These are phyloP conservation scores for Ginglymostoma cirratum DNA, from an alignment of 2,113 vertebrate species.

Conservation along the genomic window DNA sequence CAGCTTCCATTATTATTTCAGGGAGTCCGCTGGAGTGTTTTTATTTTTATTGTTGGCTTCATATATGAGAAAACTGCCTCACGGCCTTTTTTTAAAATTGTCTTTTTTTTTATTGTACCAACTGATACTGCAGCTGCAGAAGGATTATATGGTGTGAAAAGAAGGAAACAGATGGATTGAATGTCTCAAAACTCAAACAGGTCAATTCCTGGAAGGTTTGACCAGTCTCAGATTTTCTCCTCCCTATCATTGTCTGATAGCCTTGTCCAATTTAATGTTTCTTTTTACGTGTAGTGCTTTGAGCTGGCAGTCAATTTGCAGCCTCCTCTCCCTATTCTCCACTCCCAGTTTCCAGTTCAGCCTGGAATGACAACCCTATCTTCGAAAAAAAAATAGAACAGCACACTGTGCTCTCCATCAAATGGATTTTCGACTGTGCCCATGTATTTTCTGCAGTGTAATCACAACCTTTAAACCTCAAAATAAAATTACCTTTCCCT, in stretches of 20 bases:
- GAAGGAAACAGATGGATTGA: not conserved
- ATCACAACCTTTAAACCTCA: not conserved
- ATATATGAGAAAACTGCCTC: not conserved
- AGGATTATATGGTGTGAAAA: not conserved
- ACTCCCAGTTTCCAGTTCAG: not conserved
- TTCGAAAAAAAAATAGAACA: not conserved
- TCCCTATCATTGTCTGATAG: not conserved
- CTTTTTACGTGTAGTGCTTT: not conserved
- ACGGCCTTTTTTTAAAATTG: not conserved
- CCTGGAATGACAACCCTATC: not conserved
- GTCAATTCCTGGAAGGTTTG: not conserved
- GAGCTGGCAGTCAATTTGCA: slow-evolving; percentile 7
- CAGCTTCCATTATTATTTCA: not conserved
- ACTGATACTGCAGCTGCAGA: not conserved
- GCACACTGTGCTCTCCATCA: not conserved
- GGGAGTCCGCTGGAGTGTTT: not conserved
- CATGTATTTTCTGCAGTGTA: not conserved
- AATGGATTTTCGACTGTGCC: not conserved
- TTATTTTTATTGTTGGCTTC: not conserved
- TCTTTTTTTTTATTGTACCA: not conserved
- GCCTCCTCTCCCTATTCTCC: not conserved
- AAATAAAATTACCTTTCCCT: not conserved
- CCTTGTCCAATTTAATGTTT: not conserved
- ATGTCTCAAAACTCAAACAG: slow-evolving; percentile 4
- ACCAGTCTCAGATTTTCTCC: not conserved